Evolutionary conservation across 2,888 invertebrate species (phyloP), one percentile per base, ranked within the genome.

Genomic region (Trichopoda pennipes): DNA sequence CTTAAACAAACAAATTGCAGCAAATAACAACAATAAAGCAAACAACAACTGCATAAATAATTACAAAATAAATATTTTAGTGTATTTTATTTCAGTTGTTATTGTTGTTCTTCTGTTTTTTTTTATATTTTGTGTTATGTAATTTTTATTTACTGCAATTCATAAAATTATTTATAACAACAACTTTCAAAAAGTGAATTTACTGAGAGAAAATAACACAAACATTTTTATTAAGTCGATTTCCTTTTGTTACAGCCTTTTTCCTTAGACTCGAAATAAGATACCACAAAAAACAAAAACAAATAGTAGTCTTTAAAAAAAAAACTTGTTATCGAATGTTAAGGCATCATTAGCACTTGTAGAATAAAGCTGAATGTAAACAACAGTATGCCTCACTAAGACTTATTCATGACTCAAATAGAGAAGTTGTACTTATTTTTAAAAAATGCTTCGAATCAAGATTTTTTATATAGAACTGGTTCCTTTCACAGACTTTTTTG

Each of bases 31-130:
- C 56, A 21, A 44, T 58, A 51, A 58, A 70, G 56, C 60, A n/a
- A n/a, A n/a, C 79, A 78, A 73, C 79, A 78, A 79, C 79, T 79
- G 79, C 66, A 73, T 68, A 79, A 73, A 73, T 55, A 79, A 68
- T 79, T 73, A 79, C 66, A 73, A 79, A 79, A 73, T 61, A 55
- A 66, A 73, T 63, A 77, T 61, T 55, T 61, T 35, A 35, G 28
- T 55, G 77, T 56, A 63, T 70, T 64, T 56, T 63, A 70, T 38
- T 44, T 23, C 53, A 58, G 9, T 19, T 53, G 47, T n/a, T 66
- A 53, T 16, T 53, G 21, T 10, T 53, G 21, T 14, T 14, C 9
- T 23, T 53, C 47, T 10, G 14, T 44, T 28, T 60, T 21, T 32
- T 16, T 16, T 64, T 63, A 38, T 72, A n/a, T 72, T 17, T 60